Base-by-base conservation (phyloP, 2,888 invertebrate species). In the Geophilus truncorum region DNA sequence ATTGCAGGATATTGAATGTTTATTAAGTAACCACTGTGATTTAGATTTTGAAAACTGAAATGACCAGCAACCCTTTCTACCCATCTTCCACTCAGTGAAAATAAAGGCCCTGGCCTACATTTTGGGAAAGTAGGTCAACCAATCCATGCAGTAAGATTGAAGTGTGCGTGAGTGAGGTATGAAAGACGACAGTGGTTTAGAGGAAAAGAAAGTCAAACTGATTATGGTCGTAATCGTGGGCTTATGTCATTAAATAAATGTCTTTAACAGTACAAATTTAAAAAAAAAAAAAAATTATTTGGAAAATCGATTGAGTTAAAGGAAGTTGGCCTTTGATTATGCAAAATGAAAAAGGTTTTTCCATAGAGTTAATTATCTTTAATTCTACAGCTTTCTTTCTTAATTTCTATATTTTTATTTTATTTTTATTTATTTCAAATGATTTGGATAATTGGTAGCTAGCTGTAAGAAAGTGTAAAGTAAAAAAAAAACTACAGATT, bases 51-150 rank as follows among this genome's bases (percentile, higher is more conserved):
- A 40, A n/a, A n/a, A 32, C 4, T 32, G 32, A 9, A 32, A 6
- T 51, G 15, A n/a, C n/a, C 21, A n/a, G 18, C 51, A 51, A 45
- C 45, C 45, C 45, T 45, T 45, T 45, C 45, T 45, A 51, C 51
- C 51, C 51, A 40, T 40, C 7, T 3, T 40, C 15, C 36, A 40
- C 12, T n/a, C 7, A 51, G 51, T 51, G 18, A 23, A n/a, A 75
- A 75, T 32, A 32, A 75, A 75, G 75, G 12, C 75, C 75, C 75
- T 75, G 75, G 75, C 75, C 75, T 75, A 75, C 5, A 75, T 75
- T 30, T 30, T 12, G 75, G 75, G n/a, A 75, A 75, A 30, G 75
- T 75, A 75, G 75, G 75, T 75, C 75, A 75, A 51, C 51, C 51
- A 51, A 51, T 51, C 51, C 51, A 51, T 45, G 45, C 45, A 45